Conservation (phyloP, 2,888 invertebrate genomes). For the Stenotaenia linearis region DNA sequence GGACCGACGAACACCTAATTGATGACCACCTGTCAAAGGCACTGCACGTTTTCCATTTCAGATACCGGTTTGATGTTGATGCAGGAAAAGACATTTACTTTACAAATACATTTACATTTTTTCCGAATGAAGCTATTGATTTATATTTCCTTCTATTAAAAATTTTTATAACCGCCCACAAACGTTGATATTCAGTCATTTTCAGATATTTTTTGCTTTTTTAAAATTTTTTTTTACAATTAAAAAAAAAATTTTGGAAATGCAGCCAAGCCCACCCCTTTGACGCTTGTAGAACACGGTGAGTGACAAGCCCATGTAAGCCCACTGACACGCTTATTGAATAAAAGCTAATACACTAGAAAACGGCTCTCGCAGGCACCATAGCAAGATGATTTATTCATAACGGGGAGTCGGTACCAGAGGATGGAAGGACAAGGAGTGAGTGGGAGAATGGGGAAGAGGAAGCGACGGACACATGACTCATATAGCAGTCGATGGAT, state of each 20-base stretch:
- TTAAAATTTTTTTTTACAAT: background rate
- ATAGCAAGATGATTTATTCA: conserved; percentile 23
- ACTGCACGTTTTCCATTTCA: conserved; percentile 17
- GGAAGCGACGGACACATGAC: conserved; percentile 8
- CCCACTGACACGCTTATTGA: conserved; percentile 19
- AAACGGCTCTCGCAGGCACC: conserved; percentile 26
- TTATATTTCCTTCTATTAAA: background rate
- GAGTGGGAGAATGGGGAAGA: background rate
- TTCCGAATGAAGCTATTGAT: background rate
- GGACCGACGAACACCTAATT: conserved; percentile 7
- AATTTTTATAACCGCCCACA: background rate
- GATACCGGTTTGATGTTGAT: background rate
- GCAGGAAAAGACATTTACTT: background rate
- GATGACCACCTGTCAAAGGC: conserved; percentile 19
- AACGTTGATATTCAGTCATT: background rate
- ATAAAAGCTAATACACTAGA: conserved; percentile 23
- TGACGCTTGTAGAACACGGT: conserved; percentile 19
- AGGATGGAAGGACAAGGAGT: background rate
- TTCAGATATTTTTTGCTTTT: background rate
- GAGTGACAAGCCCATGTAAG: conserved; percentile 18
- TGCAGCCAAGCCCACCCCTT: conserved; percentile 21
- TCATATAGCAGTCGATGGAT: background rate
- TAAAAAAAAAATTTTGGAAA: background rate
- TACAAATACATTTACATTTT: background rate
- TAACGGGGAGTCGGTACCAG: conserved; percentile 17